A percentile compares a stretch with the other conserved stretches of the same genome.
Conservation (phyloP, 2,113 vertebrate genomes). For the Cygnus buccinator region DNA sequence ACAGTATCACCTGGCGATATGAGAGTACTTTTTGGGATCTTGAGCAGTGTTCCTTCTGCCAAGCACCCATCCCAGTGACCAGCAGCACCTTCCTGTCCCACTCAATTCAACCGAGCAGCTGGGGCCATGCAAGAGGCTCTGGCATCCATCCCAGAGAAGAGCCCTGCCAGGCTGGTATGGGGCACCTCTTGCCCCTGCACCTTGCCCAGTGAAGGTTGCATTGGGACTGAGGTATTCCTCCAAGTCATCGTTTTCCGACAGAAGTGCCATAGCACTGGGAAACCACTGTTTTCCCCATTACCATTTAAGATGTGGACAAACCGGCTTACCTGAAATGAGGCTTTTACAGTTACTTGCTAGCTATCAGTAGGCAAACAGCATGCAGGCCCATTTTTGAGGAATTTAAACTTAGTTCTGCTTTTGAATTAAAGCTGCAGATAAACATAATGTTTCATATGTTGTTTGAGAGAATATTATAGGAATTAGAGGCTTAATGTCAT, state of each 20-base stretch:
- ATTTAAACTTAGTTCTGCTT: neutral
- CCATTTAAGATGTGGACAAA: neutral
- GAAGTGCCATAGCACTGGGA: neutral
- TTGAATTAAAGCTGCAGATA: constrained; percentile 12
- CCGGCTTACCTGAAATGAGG: neutral
- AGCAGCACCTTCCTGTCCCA: neutral
- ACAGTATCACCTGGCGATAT: neutral
- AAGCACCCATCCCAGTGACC: neutral
- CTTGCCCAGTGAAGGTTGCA: neutral
- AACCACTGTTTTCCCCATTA: neutral
- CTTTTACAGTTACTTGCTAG: neutral
- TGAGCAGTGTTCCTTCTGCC: neutral
- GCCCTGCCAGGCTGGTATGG: neutral
- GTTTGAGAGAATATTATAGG: neutral
- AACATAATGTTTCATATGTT: neutral
- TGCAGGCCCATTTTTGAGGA: neutral
- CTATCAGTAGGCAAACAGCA: neutral
- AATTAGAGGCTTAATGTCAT: constrained; percentile 15
- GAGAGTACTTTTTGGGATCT: neutral
- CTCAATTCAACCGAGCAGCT: neutral
- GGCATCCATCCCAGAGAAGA: neutral
- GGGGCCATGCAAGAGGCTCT: neutral
- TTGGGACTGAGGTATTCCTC: neutral
- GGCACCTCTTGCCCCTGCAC: neutral
- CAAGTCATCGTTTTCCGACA: neutral